A percentile compares a stretch with the other conserved stretches of the same genome.
Conservation (phyloP, 2,113 vertebrate genomes). For the Vanacampus margaritifer region DNA sequence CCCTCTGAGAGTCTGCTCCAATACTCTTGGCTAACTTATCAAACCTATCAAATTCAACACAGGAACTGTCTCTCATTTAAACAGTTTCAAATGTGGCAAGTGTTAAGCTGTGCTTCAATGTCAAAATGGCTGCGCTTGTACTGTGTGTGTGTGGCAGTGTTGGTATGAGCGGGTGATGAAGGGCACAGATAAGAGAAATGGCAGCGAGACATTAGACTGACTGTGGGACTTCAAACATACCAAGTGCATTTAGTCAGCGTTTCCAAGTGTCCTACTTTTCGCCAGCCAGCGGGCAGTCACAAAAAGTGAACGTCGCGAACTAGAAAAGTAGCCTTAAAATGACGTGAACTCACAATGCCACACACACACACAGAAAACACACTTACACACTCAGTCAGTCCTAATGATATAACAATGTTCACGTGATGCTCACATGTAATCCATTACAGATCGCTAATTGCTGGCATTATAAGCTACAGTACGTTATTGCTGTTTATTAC, state of each 20-base stretch:
- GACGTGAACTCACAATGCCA: slow-evolving; percentile 12
- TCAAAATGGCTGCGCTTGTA: slow-evolving; percentile 6
- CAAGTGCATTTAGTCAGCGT: slow-evolving; percentile 68
- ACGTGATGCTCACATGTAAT: too few species aligned
- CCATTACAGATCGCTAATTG: too few species aligned
- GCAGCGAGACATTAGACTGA: slow-evolving; percentile 44
- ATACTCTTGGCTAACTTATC: slow-evolving; percentile 6
- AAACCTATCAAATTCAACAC: background rate
- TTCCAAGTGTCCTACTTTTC: slow-evolving; percentile 71
- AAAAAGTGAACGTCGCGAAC: slow-evolving; percentile 36
- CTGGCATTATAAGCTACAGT: too few species aligned
- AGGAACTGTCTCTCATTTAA: slow-evolving; percentile 4
- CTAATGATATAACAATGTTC: too few species aligned
- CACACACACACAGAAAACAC: background rate
- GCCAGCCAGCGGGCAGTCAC: slow-evolving; percentile 62
- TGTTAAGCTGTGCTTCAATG: background rate
- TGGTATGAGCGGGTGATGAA: slow-evolving; percentile 36
- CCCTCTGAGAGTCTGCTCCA: slow-evolving; percentile 3
- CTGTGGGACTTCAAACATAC: slow-evolving; percentile 64
- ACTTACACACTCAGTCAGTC: too few species aligned
- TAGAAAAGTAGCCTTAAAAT: slow-evolving; percentile 11
- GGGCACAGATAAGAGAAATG: slow-evolving; percentile 43
- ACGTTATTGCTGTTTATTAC: too few species aligned
- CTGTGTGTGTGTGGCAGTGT: slow-evolving; percentile 4
- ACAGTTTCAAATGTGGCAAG: background rate